Evolutionary conservation across 2,888 invertebrate species (phyloP), one percentile per base, ranked within the genome.

Genomic region (Margaritifera margaritifera): DNA sequence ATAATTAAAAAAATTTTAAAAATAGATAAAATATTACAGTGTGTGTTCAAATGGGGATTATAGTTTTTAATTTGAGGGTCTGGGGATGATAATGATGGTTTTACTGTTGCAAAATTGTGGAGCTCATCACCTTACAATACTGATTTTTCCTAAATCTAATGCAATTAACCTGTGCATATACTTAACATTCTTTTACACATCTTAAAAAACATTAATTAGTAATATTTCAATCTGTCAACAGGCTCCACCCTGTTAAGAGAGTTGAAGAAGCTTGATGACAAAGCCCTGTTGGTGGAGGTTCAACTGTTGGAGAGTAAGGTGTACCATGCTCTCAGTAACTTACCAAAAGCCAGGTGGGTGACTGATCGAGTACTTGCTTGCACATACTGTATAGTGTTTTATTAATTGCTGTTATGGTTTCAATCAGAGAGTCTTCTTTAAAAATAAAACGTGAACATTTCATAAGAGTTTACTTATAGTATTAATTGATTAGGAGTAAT

Each of bases 261-360:
- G 91, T 92, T 99, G 78, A 99, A 99, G 91, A 99, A 99, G 90
- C 92, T 99, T 88, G 99, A 99, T 91, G 99, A 99, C 90, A 99
- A 99, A 91, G 98, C 99, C 90, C 92, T 99, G 75, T 92, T 99
- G 78, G 99, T 99, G 1, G 99, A 99, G 92, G 99, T 99, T 18
- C 97, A 99, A 86, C 92, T 99, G 79, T 92, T 99, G 84, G 99
- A 99, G 91, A 98, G 98, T 90, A 99, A 99, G 92, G 97, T 98
- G 66, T 99, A 96, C 91, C 98, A 99, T 92, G 97, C 98, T 67
- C 92, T 99, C 77, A 95, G 96, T 88, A 99, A 99, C 91, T 92
- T 99, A 88, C 97, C 98, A 6, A 98, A 98, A 89, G 86, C 89
- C 53, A 84, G 87, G 88, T 87, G 15, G 42, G 42, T 15, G 2